These are phyloP conservation scores for Urocitellus parryii DNA, from an alignment of 2,113 vertebrate species.

Conservation along the genomic window DNA sequence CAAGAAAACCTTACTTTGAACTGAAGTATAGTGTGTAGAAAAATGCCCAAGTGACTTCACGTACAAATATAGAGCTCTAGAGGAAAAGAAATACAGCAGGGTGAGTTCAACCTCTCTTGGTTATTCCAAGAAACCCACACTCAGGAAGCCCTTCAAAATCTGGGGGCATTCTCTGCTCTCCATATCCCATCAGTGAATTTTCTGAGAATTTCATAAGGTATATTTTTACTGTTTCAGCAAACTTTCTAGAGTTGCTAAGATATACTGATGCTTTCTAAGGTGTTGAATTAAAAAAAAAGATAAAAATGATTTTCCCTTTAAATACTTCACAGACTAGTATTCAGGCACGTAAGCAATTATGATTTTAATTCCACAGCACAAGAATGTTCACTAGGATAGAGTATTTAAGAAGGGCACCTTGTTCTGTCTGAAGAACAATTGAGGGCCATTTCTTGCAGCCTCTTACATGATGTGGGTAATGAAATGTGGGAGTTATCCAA, in stretches of 20 bases:
- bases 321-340: background rate
- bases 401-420: background rate
- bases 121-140: background rate
- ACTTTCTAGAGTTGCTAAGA: background rate
- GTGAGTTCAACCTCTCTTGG: background rate
- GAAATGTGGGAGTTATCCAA: background rate
- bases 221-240: background rate
- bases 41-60: background rate
- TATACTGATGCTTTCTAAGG: background rate
- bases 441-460: background rate
- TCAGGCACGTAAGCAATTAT: background rate
- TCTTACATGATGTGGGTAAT: background rate
- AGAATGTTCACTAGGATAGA: background rate
- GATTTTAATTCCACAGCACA: background rate
- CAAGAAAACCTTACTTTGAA: background rate
- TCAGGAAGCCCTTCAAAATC: background rate
- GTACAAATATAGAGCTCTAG: background rate
- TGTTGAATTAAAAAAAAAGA: background rate
- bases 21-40: background rate
- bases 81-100: background rate
- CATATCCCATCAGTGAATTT: background rate
- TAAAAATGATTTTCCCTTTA: background rate
- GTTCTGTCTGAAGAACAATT: background rate
- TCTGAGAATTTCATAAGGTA: background rate
- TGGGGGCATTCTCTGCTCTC: accelerated